Percentiles rank a stretch among this genome's conserved stretches.
These are phyloP conservation scores for Balearica regulorum DNA, from an alignment of 2,797 vertebrate genomes.

Conservation along the genomic window DNA sequence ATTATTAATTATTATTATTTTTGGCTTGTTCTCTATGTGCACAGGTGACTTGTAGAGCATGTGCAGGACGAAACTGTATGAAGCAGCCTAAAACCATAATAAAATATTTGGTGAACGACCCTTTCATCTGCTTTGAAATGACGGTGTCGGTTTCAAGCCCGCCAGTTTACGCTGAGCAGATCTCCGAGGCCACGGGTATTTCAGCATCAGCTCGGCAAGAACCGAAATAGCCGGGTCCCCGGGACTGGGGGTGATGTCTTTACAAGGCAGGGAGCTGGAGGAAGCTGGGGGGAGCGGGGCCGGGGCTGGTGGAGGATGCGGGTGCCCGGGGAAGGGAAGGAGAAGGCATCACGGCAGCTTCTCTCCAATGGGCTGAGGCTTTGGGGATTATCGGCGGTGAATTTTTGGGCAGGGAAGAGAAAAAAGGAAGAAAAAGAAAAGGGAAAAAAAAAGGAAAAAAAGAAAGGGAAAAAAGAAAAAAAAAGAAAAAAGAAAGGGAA, in stretches of 20 bases:
- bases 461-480: too few species aligned
- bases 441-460: neutral
- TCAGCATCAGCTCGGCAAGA: neutral
- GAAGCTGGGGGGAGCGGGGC: neutral
- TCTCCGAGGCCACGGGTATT: constrained; percentile 13
- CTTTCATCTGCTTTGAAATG: constrained; percentile 63
- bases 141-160: neutral
- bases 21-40: constrained; percentile 90
- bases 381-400: neutral
- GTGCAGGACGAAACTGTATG: constrained; percentile 81
- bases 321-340: neutral
- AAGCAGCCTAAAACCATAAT: constrained; percentile 82
- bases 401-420: neutral
- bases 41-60: constrained; percentile 89
- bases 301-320: neutral
- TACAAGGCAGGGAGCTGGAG: neutral
- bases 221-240: neutral
- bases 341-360: neutral
- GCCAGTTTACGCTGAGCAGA: neutral
- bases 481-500: too few species aligned
- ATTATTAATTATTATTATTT: constrained; percentile 68
- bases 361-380: neutral
- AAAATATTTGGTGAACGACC: constrained; percentile 84
- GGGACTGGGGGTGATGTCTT: neutral
- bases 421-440: neutral